phyloP scores from a whole-genome alignment of 2,797 vertebrate species.

The Thamnophis elegans region DNA sequence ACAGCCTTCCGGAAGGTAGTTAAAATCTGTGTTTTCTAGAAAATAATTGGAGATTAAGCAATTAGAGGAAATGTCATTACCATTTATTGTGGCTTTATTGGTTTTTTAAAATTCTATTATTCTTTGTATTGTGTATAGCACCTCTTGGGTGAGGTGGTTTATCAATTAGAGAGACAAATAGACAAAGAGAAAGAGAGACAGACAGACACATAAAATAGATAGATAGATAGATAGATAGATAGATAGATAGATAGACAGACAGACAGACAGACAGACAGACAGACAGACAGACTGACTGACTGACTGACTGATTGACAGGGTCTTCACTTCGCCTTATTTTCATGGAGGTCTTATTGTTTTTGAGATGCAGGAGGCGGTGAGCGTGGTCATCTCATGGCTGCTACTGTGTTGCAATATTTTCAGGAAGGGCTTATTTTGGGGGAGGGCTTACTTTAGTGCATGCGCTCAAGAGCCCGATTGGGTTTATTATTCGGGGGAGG shows the following conservation, averaged over 20 bases:
- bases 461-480: too few relatives aligned
- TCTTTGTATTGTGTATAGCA: not conserved
- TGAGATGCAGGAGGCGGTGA: too few relatives aligned
- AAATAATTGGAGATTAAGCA: not conserved
- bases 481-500: too few relatives aligned
- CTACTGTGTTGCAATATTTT: too few relatives aligned
- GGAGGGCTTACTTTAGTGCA: too few relatives aligned
- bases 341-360: too few relatives aligned
- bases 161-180: not conserved
- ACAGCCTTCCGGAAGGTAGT: not conserved
- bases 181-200: not conserved
- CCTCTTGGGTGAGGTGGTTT: not conserved
- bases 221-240: not conserved
- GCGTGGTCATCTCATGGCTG: too few relatives aligned
- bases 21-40: not conserved
- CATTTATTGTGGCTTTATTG: not conserved
- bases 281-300: too few relatives aligned
- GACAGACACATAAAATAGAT: not conserved
- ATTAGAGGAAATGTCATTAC: not conserved
- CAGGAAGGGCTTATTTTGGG: too few relatives aligned
- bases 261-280: not conserved
- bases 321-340: too few relatives aligned
- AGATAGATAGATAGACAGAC: not conserved
- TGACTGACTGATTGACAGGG: too few relatives aligned
- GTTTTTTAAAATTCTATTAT: not conserved